These are phyloP conservation scores for Arge pagana DNA, from an alignment of 2,888 invertebrate genomes.

Conservation along the genomic window DNA sequence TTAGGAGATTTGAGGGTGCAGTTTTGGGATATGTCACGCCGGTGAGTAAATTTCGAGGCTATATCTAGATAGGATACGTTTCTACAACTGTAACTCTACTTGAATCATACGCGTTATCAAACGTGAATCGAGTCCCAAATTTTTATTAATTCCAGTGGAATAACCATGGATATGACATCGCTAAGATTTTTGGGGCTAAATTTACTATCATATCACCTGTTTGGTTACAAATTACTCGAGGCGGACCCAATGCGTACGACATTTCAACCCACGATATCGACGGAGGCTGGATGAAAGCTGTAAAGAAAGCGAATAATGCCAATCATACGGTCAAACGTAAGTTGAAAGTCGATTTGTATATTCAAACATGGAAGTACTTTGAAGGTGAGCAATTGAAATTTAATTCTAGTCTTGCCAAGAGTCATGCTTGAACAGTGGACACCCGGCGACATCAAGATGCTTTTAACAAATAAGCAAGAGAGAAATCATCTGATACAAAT, in stretches of 20 bases:
- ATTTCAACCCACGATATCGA: slow-evolving; percentile 83
- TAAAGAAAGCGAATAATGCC: slow-evolving; percentile 65
- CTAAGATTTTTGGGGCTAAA: slow-evolving; percentile 86
- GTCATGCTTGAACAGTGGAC: slow-evolving; percentile 89
- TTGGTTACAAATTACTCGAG: slow-evolving; percentile 85
- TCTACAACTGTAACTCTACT: not conserved
- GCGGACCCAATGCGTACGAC: slow-evolving; percentile 66
- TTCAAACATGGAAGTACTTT: not conserved
- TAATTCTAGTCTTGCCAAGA: slow-evolving; percentile 80
- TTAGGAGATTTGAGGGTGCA: slow-evolving; percentile 72
- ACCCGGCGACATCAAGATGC: slow-evolving; percentile 70
- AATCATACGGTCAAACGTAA: slow-evolving; percentile 66
- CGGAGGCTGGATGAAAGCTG: slow-evolving; percentile 77
- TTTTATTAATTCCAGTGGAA: slow-evolving; percentile 79
- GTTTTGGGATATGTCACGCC: slow-evolving; percentile 92
- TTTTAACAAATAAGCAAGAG: slow-evolving; percentile 72
- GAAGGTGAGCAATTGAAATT: slow-evolving; percentile 2
- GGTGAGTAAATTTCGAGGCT: slow-evolving; percentile 62
- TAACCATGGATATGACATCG: slow-evolving; percentile 88
- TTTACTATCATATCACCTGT: slow-evolving; percentile 92
- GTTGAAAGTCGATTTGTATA: slow-evolving; percentile 24
- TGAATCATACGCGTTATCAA: not conserved
- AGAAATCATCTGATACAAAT: slow-evolving; percentile 70
- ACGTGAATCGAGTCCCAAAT: not conserved
- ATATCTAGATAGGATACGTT: slow-evolving; percentile 35